These are phyloP conservation scores for Sarcophaga subvicina DNA, from an alignment of 2,888 invertebrate species.

Conservation along the genomic window DNA sequence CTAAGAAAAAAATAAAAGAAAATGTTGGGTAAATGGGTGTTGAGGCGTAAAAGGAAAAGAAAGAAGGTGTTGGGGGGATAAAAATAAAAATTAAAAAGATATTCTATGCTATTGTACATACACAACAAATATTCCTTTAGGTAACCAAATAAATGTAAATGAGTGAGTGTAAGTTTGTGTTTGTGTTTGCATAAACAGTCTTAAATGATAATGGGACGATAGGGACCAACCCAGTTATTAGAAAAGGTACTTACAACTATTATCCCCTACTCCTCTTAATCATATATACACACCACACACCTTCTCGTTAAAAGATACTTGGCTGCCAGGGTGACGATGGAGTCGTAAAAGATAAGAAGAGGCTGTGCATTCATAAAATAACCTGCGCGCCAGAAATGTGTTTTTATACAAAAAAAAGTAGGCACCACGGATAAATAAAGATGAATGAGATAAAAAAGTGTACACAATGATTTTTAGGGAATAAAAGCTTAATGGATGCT, in stretches of 20 bases:
- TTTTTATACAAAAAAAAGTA: conserved; percentile 26
- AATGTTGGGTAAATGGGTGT: neutral
- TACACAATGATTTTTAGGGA: conserved; percentile 6
- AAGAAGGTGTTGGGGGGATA: neutral
- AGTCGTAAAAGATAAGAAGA: neutral
- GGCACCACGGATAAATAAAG: conserved; percentile 33
- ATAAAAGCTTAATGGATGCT: conserved; percentile 54
- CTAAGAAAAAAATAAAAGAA: neutral
- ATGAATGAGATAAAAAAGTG: conserved; percentile 29
- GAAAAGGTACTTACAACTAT: conserved; percentile 40
- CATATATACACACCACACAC: neutral
- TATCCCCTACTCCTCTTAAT: neutral
- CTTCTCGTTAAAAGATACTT: neutral
- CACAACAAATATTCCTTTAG: neutral
- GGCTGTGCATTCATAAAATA: conserved; percentile 51
- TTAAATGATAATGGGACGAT: conserved; percentile 61
- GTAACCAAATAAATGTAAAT: neutral
- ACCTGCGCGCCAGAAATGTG: conserved; percentile 65
- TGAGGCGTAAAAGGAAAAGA: too few species aligned
- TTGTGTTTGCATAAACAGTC: neutral
- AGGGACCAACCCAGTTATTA: conserved; percentile 70
- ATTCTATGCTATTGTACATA: neutral
- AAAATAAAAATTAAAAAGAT: neutral
- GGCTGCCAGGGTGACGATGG: neutral
- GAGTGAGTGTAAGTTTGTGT: neutral